Conservation (phyloP, 2,797 vertebrate species). For the Sus cebifrons region DNA sequence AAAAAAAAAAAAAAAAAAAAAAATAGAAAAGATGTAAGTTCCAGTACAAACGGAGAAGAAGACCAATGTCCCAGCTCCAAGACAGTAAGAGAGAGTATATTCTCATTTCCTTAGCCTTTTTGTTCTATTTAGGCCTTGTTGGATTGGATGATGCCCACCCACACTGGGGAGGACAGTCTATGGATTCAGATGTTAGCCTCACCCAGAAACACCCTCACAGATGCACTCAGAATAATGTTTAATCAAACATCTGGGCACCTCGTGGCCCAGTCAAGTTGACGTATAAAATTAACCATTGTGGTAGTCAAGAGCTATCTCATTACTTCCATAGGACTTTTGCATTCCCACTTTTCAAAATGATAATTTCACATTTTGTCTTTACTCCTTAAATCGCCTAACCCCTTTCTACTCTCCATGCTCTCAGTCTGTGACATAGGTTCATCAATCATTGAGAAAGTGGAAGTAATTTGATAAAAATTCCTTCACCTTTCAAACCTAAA, state of each 20-base stretch:
- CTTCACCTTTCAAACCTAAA: neutral
- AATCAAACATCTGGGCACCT: neutral
- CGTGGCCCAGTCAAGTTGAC: neutral
- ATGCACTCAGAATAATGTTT: neutral
- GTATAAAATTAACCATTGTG: neutral
- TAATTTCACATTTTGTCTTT: neutral
- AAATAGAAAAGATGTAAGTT: neutral
- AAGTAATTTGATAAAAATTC: neutral
- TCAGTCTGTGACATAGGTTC: neutral
- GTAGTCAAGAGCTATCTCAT: neutral
- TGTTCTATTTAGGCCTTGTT: neutral
- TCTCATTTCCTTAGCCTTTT: neutral
- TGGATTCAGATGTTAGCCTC: neutral
- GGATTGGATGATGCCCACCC: neutral
- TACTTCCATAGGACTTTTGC: neutral
- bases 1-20: no score
- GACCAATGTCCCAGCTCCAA: neutral
- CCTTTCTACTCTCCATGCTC: neutral
- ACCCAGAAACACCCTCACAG: neutral
- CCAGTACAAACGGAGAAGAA: neutral
- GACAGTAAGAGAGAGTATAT: neutral
- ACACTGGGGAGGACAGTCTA: neutral
- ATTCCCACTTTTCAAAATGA: slow-evolving; percentile 16
- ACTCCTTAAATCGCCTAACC: neutral
- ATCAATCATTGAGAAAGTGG: slow-evolving; percentile 48